A percentile compares a stretch with the other conserved stretches of the same genome.
These are phyloP conservation scores for Acanthoscelides obtectus DNA, from an alignment of 2,888 invertebrate genomes.

Conservation along the genomic window DNA sequence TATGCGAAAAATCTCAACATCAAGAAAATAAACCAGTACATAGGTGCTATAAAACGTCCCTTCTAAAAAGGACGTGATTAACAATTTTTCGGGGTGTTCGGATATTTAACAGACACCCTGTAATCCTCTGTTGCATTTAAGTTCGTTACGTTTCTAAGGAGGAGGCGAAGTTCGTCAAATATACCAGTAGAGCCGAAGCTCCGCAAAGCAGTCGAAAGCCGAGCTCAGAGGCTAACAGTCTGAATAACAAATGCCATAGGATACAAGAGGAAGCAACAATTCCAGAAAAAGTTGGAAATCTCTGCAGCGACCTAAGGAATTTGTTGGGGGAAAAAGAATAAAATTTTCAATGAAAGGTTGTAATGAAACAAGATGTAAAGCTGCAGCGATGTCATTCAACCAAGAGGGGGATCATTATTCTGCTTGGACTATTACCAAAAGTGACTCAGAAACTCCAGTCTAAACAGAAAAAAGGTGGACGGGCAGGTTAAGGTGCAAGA, in stretches of 20 bases:
- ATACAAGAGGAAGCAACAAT: neutral
- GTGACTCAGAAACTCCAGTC: neutral
- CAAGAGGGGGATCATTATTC: neutral
- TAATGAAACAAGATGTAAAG: constrained; percentile 31
- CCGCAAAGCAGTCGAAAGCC: neutral
- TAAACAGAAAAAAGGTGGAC: neutral
- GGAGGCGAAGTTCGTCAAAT: too few species aligned
- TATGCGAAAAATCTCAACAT: too few species aligned
- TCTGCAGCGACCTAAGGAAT: constrained; percentile 5
- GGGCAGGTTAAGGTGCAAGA: neutral
- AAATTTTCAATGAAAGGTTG: constrained; percentile 11
- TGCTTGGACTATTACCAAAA: neutral
- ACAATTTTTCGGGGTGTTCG: too few species aligned
- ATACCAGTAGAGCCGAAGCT: neutral
- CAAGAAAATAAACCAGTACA: too few species aligned
- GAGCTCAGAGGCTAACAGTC: neutral
- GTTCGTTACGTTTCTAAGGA: too few species aligned
- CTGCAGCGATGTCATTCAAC: constrained; percentile 34
- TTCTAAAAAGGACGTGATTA: too few species aligned
- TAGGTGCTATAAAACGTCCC: too few species aligned
- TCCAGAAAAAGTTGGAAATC: neutral
- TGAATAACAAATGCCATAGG: neutral
- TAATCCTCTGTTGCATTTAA: too few species aligned
- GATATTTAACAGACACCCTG: too few species aligned
- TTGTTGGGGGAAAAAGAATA: constrained; percentile 32